phyloP scores from a whole-genome alignment of 2,888 invertebrate species.

The Xanthorhoe spadicearia region DNA sequence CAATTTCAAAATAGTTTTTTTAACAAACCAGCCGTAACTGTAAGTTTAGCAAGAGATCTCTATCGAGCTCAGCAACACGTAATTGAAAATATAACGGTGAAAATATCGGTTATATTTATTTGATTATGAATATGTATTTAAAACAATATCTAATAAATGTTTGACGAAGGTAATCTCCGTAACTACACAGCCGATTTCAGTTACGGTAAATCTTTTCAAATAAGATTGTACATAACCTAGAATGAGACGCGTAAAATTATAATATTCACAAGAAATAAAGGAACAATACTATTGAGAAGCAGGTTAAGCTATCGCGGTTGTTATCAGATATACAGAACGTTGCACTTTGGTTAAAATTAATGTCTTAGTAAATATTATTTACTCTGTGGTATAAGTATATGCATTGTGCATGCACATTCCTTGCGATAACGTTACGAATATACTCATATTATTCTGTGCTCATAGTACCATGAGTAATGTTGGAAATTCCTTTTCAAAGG shows the following conservation, averaged over 20 bases:
- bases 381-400: too few species aligned
- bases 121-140: too few species aligned
- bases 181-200: too few species aligned
- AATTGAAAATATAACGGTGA: not conserved
- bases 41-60: slow-evolving; percentile 22
- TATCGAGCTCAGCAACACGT: slow-evolving; percentile 14
- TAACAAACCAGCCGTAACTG: slow-evolving; percentile 20
- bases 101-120: not conserved
- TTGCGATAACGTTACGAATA: slow-evolving; percentile 5
- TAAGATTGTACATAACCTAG: too few species aligned
- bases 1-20: slow-evolving; percentile 27
- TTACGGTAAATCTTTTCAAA: too few species aligned
- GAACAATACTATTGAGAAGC: slow-evolving; percentile 13
- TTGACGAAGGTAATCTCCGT: too few species aligned
- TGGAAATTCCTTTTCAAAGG: too few species aligned
- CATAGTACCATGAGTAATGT: too few species aligned
- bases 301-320: slow-evolving; percentile 20
- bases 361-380: slow-evolving; percentile 13
- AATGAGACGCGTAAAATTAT: too few species aligned
- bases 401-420: slow-evolving; percentile 22
- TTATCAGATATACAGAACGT: slow-evolving; percentile 53
- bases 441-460: too few species aligned
- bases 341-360: slow-evolving; percentile 44
- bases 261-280: not conserved
- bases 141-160: too few species aligned